Percentiles rank a stretch among this genome's conserved stretches.
phyloP scores from a whole-genome alignment of 2,888 invertebrate genomes.

The Epistrophella euchroma region DNA sequence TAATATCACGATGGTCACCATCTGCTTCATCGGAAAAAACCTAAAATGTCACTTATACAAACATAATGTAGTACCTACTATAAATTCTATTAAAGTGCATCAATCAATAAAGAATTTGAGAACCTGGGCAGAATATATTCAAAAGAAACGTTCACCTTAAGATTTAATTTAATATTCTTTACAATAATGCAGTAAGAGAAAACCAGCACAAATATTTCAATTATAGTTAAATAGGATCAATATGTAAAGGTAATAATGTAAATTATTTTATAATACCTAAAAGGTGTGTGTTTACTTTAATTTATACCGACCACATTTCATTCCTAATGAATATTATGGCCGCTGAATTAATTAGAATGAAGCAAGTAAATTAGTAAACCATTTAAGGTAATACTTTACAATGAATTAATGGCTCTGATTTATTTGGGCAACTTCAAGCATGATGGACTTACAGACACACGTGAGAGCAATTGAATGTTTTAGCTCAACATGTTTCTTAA shows the following conservation, averaged over 20 bases:
- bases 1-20: too few relatives aligned
- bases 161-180: too few relatives aligned
- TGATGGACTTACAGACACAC: too few relatives aligned
- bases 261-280: not conserved
- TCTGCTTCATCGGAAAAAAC: too few relatives aligned
- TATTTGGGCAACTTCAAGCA: not conserved
- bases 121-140: too few relatives aligned
- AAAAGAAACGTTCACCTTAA: too few relatives aligned
- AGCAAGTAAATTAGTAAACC: slow-evolving; percentile 2
- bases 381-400: slow-evolving; percentile 5
- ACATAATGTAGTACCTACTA: too few relatives aligned
- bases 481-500: not conserved
- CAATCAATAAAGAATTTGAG: too few relatives aligned
- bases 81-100: too few relatives aligned
- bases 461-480: not conserved
- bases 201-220: not conserved
- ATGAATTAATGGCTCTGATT: slow-evolving; percentile 1
- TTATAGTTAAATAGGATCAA: not conserved
- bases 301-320: slow-evolving; percentile 3
- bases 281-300: slow-evolving; percentile 1
- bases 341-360: slow-evolving; percentile 3
- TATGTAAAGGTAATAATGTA: not conserved
- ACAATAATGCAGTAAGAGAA: too few relatives aligned
- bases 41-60: too few relatives aligned
- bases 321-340: not conserved